Conservation (phyloP, 2,888 invertebrate species). For the Drosophila mimetica region DNA sequence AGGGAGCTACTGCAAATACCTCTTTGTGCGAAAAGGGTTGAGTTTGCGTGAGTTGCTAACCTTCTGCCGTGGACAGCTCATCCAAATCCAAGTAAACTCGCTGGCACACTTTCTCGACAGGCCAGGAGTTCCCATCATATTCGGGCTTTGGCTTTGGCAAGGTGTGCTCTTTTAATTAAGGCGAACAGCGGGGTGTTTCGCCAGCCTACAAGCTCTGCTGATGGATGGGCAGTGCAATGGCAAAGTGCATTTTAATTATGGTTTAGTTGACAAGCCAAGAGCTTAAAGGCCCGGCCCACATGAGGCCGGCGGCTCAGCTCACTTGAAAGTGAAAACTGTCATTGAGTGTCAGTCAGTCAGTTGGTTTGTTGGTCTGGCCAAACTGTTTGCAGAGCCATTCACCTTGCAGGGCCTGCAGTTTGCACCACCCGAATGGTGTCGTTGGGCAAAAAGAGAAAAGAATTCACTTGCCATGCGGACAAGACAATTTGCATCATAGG, state of each 20-base stretch:
- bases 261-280: slow-evolving; percentile 46
- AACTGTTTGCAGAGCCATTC: slow-evolving; percentile 46
- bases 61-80: slow-evolving; percentile 25
- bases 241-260: slow-evolving; percentile 75
- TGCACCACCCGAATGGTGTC: slow-evolving; percentile 53
- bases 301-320: slow-evolving; percentile 8
- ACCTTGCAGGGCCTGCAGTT: slow-evolving; percentile 37
- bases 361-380: not conserved
- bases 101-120: slow-evolving; percentile 70
- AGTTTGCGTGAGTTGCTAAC: slow-evolving; percentile 6
- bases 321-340: slow-evolving; percentile 70
- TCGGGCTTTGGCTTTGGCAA: slow-evolving; percentile 32
- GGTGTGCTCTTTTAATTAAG: slow-evolving; percentile 58
- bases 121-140: slow-evolving; percentile 23
- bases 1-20: not conserved
- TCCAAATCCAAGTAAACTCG: not conserved
- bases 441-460: slow-evolving; percentile 36
- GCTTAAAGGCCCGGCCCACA: slow-evolving; percentile 39
- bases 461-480: slow-evolving; percentile 26
- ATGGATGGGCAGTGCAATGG: slow-evolving; percentile 34
- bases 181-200: slow-evolving; percentile 49
- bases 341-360: slow-evolving; percentile 17
- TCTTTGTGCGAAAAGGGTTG: slow-evolving; percentile 20
- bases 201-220: slow-evolving; percentile 39
- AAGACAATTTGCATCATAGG: slow-evolving; percentile 14